A percentile compares a stretch with the other conserved stretches of the same genome.
Conservation (phyloP, 2,888 invertebrate species). For the Scaptomyza tumidula region DNA sequence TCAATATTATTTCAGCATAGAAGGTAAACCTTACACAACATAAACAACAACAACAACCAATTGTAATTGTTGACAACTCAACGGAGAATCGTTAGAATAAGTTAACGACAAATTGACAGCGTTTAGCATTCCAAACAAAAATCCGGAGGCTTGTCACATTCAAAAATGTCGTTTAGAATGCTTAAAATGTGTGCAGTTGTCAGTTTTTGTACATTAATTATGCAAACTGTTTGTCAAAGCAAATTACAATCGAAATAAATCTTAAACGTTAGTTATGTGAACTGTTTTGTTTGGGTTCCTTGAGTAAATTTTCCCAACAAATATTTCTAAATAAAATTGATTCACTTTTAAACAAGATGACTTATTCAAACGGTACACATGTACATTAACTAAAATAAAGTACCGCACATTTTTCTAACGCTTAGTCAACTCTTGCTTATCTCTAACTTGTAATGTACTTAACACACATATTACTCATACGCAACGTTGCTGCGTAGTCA, state of each 20-base stretch:
- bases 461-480: conserved; percentile 58
- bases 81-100: conserved; percentile 51
- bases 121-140: neutral
- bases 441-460: conserved; percentile 22
- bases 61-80: conserved; percentile 51
- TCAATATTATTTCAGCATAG: conserved; percentile 22
- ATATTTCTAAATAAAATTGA: too few relatives aligned
- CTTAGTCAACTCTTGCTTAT: conserved; percentile 33
- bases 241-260: neutral
- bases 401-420: conserved; percentile 10
- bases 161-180: conserved; percentile 12
- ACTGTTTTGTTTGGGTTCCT: neutral
- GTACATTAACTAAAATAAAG: too few relatives aligned
- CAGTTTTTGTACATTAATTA: conserved; percentile 12
- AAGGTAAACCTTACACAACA: conserved; percentile 36
- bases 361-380: too few relatives aligned
- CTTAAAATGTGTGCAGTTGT: conserved; percentile 18
- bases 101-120: conserved; percentile 59
- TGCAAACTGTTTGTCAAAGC: neutral
- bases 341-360: too few relatives aligned
- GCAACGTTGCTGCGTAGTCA: conserved; percentile 31
- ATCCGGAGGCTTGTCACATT: conserved; percentile 46
- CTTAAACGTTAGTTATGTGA: neutral
- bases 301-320: too few relatives aligned
- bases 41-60: conserved; percentile 18